Evolutionary conservation across 2,888 invertebrate species (phyloP).

Genomic region (Augochlorella aurata): DNA sequence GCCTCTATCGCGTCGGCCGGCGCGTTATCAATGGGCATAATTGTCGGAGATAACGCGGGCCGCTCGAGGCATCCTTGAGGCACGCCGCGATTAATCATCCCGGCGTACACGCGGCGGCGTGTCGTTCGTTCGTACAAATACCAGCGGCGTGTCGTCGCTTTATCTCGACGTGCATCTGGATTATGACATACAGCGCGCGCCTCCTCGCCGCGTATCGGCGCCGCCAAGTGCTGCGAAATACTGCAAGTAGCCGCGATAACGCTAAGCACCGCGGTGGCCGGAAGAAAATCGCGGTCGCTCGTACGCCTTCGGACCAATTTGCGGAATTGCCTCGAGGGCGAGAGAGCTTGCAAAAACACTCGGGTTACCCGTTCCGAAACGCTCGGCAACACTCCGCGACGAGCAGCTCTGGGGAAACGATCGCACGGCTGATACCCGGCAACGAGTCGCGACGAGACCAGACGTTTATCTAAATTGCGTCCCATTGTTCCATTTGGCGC

Average conservation of each 20-base stretch:
- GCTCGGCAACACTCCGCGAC: neutral
- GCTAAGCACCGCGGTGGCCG: neutral
- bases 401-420: neutral
- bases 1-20: conserved; percentile 28
- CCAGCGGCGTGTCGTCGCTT: conserved; percentile 44
- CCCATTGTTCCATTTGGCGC: conserved; percentile 46
- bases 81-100: conserved; percentile 48
- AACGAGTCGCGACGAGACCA: neutral
- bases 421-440: conserved; percentile 20
- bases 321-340: conserved; percentile 7
- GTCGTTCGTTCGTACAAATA: conserved; percentile 37
- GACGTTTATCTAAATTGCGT: conserved; percentile 27
- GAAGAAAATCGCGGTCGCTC: neutral
- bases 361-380: too few species aligned
- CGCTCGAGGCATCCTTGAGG: conserved; percentile 45
- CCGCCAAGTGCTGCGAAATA: neutral
- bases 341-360: neutral
- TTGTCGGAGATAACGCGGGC: conserved; percentile 55
- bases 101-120: conserved; percentile 28
- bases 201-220: conserved; percentile 10
- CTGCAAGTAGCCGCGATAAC: conserved; percentile 8
- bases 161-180: conserved; percentile 50
- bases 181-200: conserved; percentile 30
- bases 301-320: conserved; percentile 15
- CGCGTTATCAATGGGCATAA: conserved; percentile 55